These are phyloP conservation scores for Spisula subtruncata DNA, from an alignment of 2,888 invertebrate species.

Conservation along the genomic window DNA sequence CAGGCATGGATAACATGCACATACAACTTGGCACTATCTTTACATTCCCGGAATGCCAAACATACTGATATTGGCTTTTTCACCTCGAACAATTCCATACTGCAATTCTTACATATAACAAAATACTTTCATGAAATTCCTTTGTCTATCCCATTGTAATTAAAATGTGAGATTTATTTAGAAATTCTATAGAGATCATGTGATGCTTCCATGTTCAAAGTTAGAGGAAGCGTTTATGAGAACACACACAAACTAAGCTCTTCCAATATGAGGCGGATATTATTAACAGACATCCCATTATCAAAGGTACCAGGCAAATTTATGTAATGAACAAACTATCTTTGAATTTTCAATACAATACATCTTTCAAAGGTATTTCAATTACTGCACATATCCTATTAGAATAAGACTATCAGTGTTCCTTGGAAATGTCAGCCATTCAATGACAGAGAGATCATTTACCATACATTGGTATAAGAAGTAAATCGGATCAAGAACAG, in stretches of 20 bases:
- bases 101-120: conserved; percentile 11
- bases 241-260: not conserved
- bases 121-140: conserved; percentile 21
- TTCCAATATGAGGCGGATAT: not conserved
- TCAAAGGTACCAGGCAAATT: not conserved
- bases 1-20: conserved; percentile 41
- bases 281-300: not conserved
- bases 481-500: not conserved
- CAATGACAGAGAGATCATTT: not conserved
- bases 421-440: not conserved
- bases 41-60: conserved; percentile 49
- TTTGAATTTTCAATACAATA: not conserved
- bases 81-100: not conserved
- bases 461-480: not conserved
- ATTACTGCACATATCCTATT: not conserved
- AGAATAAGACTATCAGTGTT: not conserved
- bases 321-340: not conserved
- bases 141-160: conserved; percentile 12
- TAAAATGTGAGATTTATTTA: conserved; percentile 18
- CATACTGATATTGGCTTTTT: conserved; percentile 27
- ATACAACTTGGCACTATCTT: conserved; percentile 52
- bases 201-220: too few relatives aligned
- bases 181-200: not conserved
- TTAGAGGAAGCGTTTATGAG: not conserved
- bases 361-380: not conserved